Percentiles rank a stretch among this genome's conserved stretches.
These are phyloP conservation scores for Carcinoscorpius rotundicauda DNA, from an alignment of 1,140 invertebrate genomes.

Conservation along the genomic window DNA sequence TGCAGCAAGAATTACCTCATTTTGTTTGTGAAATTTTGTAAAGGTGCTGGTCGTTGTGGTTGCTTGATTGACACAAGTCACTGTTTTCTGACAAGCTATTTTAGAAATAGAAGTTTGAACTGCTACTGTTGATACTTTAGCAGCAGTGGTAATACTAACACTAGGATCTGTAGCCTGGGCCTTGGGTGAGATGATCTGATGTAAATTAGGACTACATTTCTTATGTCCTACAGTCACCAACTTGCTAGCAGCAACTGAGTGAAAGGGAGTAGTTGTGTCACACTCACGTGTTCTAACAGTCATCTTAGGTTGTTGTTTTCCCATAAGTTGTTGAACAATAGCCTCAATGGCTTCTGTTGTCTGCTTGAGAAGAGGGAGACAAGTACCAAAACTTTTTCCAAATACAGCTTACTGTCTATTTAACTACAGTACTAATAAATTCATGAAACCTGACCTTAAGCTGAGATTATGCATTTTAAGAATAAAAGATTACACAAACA, in stretches of 20 bases:
- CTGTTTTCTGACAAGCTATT: neutral
- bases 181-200: conserved; percentile 27
- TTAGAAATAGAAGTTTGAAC: neutral
- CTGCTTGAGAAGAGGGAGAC: neutral
- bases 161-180: conserved; percentile 33
- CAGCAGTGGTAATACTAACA: conserved; percentile 10
- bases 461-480: too few relatives aligned
- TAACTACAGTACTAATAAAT: too few relatives aligned
- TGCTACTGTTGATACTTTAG: neutral
- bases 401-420: too few relatives aligned
- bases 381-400: too few relatives aligned
- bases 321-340: conserved; percentile 74
- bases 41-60: conserved; percentile 9
- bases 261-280: conserved; percentile 17
- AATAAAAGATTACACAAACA: too few relatives aligned
- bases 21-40: conserved; percentile 5
- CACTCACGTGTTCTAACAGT: conserved; percentile 23
- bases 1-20: conserved; percentile 15
- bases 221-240: conserved; percentile 14
- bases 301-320: conserved; percentile 52
- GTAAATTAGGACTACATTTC: conserved; percentile 24
- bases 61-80: neutral
- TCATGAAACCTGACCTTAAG: too few relatives aligned
- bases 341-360: conserved; percentile 64
- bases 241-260: neutral